Evolutionary conservation across 2,797 vertebrate species (phyloP), one percentile per base, ranked within the genome.

Genomic region (Tangara arthus): DNA sequence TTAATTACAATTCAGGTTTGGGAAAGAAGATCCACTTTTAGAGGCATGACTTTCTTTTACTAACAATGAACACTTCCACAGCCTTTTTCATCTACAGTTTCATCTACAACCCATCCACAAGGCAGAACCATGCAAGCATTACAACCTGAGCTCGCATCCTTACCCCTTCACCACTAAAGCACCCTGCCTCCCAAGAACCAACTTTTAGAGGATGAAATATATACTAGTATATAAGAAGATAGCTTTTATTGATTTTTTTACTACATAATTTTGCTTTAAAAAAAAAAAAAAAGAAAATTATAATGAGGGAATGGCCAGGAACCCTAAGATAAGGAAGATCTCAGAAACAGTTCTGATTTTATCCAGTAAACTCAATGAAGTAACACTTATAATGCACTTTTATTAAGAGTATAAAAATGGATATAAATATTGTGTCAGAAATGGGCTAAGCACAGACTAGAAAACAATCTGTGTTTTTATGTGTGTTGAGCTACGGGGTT

Each of bases 111-210:
- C 11, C 32, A 18, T 20, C 27, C 7, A 1, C 47, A 78, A 16
- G 27, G 26, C 15, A 2, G 1, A 10, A 23, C 41, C 0, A 0
- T 4, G 26, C 4, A 5, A 76, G 16, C 5, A 3, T 39, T 0
- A 1, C 23, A 44, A 27, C 26, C 60, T 5, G 1, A 79, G 24
- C 30, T 77, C 63, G 47, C 21, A 35, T 53, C 15, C 26, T 90
- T 14, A 56, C 3, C 15, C 23, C 13, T 56, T 77, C 24, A 53
- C 24, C 66, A 47, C 44, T 39, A 68, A 76, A 82, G 17, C 44
- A 68, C 77, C 63, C 60, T 28, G 8, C 7, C 34, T 87, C 52
- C 18, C 32, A 56, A 52, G 18, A 80, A 66, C 32, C 44, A 61
- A 5, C 34, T 77, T 76, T 66, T 64, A 37, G 34, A 85, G 30